Base-by-base conservation (phyloP, 2,797 vertebrate genomes). In the Simalia tracyae region DNA sequence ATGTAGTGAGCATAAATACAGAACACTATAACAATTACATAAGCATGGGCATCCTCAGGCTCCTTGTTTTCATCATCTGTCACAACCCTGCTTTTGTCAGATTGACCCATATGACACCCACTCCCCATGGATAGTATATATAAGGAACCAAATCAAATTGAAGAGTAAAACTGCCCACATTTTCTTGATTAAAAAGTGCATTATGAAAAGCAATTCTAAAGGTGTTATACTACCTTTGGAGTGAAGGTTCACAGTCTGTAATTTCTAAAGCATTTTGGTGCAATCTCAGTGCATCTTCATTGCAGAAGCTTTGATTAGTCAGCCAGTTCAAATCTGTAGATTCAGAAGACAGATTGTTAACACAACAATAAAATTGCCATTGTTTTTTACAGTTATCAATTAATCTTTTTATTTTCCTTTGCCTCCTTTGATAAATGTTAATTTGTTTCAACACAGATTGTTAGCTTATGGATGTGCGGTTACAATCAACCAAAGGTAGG, bases 261-360 rank as follows among this genome's bases (percentile, higher is more conserved):
- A 42, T 92, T 81, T 97, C 97, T 92, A 97, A 91, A 19, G 96
- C 93, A 0, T 95, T 97, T 64, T 96, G 97, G 92, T 98, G 98
- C 92, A 98, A 96, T n/a, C 97, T 96, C 0, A 98, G 91, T 0
- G 98, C 97, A 60, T 98, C 97, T 88, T 97, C 96, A 0, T 97
- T 96, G 93, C 97, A 97, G 95, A 99, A 99, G 96, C 99, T 99
- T 88, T 97, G 98, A 95, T 99, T 99, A 86, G 93, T 98, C 90
- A 99, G 97, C 99, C 98, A 98, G 87, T 97, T 98, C 87, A 98
- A 95, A n/a, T 98, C 98, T 99, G 96, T 88, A 92, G 92, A 91
- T 57, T 86, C 84, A 96, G 88, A 93, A 63, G 42, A 89, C 86
- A 93, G 64, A 95, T n/a, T 91, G 95, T 76, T 42, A 90, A 95